Conservation (phyloP, 2,797 vertebrate species). For the Notamacropus eugenii region DNA sequence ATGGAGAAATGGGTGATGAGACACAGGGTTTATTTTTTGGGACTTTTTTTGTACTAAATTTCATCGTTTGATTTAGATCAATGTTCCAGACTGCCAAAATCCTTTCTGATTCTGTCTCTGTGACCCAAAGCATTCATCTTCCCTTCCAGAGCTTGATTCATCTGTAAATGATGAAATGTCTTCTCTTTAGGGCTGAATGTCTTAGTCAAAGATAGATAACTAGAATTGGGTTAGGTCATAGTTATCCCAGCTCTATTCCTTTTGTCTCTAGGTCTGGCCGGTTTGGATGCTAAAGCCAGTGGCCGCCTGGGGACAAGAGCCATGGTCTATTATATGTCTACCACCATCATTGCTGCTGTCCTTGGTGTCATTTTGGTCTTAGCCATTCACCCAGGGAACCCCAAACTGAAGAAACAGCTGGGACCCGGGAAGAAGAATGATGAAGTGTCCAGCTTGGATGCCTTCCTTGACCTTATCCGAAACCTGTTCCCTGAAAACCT, state of each 20-base stretch:
- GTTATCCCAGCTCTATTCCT: slow-evolving; percentile 60
- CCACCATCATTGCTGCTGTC: slow-evolving; percentile 96
- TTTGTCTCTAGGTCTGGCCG: slow-evolving; percentile 90
- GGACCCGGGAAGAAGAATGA: slow-evolving; percentile 95
- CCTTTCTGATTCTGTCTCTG: background rate
- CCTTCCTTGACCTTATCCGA: slow-evolving; percentile 97
- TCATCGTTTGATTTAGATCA: background rate
- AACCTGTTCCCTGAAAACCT: slow-evolving; percentile 98
- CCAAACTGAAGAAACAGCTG: slow-evolving; percentile 95
- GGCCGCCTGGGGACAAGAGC: slow-evolving; percentile 97
- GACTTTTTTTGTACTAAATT: background rate
- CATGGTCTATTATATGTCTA: slow-evolving; percentile 98
- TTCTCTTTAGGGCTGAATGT: background rate
- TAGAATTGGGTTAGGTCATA: background rate
- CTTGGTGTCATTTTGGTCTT: slow-evolving; percentile 97
- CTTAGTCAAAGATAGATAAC: background rate
- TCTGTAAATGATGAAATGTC: background rate
- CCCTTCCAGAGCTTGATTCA: background rate
- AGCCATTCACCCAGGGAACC: slow-evolving; percentile 97
- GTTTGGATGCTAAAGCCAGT: slow-evolving; percentile 98
- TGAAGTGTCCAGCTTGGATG: slow-evolving; percentile 98
- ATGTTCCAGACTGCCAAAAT: background rate
- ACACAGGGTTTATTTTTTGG: background rate
- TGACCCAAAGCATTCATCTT: background rate
- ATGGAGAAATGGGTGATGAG: background rate